Evolutionary conservation across 2,797 vertebrate species (phyloP).

Genomic region (Lophius americanus): DNA sequence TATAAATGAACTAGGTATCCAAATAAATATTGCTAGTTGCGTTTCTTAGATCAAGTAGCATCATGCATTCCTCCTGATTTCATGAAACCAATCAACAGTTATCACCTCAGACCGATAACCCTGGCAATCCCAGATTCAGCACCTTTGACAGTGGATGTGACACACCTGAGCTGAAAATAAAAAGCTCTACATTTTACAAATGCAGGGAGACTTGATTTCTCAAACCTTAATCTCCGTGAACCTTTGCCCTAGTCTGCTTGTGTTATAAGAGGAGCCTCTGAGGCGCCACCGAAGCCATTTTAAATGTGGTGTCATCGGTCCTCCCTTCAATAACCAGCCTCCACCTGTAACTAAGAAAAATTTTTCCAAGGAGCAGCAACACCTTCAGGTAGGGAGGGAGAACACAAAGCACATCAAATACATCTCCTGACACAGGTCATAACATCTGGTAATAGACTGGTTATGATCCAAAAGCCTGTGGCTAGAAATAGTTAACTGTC

Average conservation of each 20-base stretch:
- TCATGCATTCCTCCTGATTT: background rate
- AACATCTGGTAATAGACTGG: background rate
- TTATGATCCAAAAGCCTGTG: background rate
- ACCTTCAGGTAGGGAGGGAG: too few relatives aligned
- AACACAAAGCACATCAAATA: too few relatives aligned
- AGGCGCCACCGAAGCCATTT: too few relatives aligned
- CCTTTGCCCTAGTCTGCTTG: background rate
- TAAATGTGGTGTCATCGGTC: too few relatives aligned
- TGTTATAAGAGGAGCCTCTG: too few relatives aligned
- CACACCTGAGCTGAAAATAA: constrained; percentile 14
- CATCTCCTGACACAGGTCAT: too few relatives aligned
- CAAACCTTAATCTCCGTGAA: background rate
- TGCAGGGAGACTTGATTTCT: background rate
- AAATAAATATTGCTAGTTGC: background rate
- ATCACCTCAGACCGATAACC: constrained; percentile 2
- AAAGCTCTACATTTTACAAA: background rate
- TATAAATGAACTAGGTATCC: background rate
- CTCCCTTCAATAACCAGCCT: too few relatives aligned
- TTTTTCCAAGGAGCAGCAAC: too few relatives aligned
- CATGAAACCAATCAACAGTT: background rate
- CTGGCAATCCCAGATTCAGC: constrained; percentile 4
- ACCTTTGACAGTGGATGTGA: constrained; percentile 49
- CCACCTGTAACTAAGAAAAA: too few relatives aligned
- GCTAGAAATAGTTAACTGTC: background rate
- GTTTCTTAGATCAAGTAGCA: background rate